Evolutionary conservation across 1,140 invertebrate species (phyloP), one percentile per base, ranked within the genome.

Genomic region (Tribolium madens): DNA sequence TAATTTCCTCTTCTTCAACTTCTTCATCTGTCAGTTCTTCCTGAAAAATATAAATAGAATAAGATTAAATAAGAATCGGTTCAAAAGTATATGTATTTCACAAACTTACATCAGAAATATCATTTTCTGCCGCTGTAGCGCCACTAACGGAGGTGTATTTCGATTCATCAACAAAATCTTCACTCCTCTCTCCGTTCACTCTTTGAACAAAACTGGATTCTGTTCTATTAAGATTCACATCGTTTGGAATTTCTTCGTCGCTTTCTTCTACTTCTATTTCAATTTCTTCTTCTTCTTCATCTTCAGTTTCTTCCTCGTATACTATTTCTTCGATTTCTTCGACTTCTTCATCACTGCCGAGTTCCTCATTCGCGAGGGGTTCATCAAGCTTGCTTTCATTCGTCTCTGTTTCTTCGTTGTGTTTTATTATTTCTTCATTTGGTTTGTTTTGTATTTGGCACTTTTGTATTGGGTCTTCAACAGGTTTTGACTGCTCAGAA

Each of bases 221-320:
- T 73, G 53, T 52, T 80, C 79, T 17, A 9, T 17, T 72, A 17
- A 21, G 36, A 15, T 73, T 78, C 60, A 81, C 76, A 0, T 81
- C 75, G 14, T 81, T 76, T 70, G 71, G 46, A 70, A 76, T 79
- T 21, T 82, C 80, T 64, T 81, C 78, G 33, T 83, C 81, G 53
- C 73, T 76, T 31, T 83, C 81, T 42, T 85, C 79, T 46, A 81
- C 72, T 14, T 79, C 79, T 42, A 80, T 77, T 42, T 83, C 76
- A 6, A 81, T 76, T 48, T 77, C 79, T 57, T 82, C 73, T 15
- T 83, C 77, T n/a, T 80, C 77, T 21, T 79, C 80, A 7, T 82
- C 79, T 71, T 83, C 82, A 12, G 81, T 78, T 18, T 82, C 81
- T 52, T 78, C 77, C 21, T 77, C 79, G 47, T 80, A 21, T 53